Evolutionary conservation across 2,888 invertebrate genomes (phyloP).

Genomic region (Aspidapion aeneum): DNA sequence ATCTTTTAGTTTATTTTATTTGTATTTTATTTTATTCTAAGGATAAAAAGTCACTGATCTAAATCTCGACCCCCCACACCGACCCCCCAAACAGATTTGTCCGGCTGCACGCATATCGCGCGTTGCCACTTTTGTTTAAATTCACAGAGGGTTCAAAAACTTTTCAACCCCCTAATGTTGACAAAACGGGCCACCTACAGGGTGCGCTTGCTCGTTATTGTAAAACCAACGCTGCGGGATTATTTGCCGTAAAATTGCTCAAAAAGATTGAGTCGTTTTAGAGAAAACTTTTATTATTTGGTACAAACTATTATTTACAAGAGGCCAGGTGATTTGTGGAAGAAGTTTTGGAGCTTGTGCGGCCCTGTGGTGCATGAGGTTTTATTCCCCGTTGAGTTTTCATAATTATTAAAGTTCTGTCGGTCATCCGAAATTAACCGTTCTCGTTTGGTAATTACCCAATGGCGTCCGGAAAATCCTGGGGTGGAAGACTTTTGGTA

Average conservation of each 20-base stretch:
- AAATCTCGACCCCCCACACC: neutral
- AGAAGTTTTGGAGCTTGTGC: neutral
- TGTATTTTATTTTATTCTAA: neutral
- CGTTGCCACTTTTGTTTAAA: neutral
- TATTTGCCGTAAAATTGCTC: neutral
- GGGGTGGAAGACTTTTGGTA: too few relatives aligned
- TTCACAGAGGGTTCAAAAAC: neutral
- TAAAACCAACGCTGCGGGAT: neutral
- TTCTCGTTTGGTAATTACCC: too few relatives aligned
- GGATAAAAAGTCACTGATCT: neutral
- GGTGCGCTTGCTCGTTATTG: neutral
- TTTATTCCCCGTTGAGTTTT: too few relatives aligned
- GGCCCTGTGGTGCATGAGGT: too few relatives aligned
- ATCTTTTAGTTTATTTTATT: too few relatives aligned
- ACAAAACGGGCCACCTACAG: neutral
- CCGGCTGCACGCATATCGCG: neutral
- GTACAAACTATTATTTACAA: neutral
- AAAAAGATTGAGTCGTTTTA: neutral
- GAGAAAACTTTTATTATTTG: neutral
- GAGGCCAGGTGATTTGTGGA: neutral
- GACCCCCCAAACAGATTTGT: neutral
- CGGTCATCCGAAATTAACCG: too few relatives aligned
- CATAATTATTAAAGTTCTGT: too few relatives aligned
- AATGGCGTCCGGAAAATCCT: too few relatives aligned
- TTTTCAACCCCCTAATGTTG: neutral